Evolutionary conservation across 2,888 invertebrate genomes (phyloP).

Genomic region (Sphaerophoria rueppellii): DNA sequence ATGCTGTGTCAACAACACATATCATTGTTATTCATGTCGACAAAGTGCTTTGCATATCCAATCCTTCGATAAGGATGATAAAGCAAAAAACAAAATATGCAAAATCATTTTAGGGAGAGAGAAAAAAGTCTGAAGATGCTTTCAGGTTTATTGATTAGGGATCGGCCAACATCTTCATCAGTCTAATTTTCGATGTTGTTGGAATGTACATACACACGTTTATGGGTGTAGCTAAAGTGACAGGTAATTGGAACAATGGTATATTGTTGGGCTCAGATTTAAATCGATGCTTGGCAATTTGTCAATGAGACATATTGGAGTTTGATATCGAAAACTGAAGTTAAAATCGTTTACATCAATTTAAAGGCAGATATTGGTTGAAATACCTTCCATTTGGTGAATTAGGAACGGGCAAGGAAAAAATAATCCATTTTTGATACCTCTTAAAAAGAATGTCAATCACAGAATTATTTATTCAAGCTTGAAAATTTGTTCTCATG

Average conservation of each 20-base stretch:
- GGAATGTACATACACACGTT: background rate
- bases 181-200: background rate
- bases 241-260: slow-evolving; percentile 42
- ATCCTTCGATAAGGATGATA: background rate
- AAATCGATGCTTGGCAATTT: slow-evolving; percentile 9
- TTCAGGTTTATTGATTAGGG: slow-evolving; percentile 19
- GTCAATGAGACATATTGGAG: slow-evolving; percentile 6
- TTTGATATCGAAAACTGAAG: background rate
- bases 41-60: background rate
- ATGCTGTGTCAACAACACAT: background rate
- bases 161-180: slow-evolving; percentile 8
- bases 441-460: no score
- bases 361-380: no score
- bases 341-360: background rate
- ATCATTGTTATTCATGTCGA: slow-evolving; percentile 9
- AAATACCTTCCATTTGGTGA: no score
- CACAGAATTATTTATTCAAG: no score
- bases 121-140: background rate
- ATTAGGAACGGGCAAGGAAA: no score
- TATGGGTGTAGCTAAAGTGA: slow-evolving; percentile 21
- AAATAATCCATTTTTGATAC: no score
- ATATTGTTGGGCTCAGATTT: slow-evolving; percentile 28
- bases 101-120: slow-evolving; percentile 10
- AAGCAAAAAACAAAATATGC: background rate
- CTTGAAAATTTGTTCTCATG: no score